Base-by-base conservation (phyloP, 2,113 vertebrate genomes). In the Perca fluviatilis region DNA sequence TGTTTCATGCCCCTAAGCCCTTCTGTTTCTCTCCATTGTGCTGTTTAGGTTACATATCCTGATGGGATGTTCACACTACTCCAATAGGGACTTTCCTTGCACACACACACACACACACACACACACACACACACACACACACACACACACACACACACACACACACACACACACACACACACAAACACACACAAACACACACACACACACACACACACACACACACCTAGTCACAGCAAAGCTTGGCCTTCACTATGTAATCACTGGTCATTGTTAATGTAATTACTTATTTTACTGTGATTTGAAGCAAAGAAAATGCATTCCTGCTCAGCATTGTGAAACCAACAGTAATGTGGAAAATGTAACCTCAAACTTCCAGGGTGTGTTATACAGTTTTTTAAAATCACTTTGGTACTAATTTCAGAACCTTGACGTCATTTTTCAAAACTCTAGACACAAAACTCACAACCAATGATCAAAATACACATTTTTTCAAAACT, bases 21-120 rank as follows among this genome's bases (percentile, higher is more conserved):
- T 89, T 89, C 90, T 94, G 86, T 93, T 89, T 87, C 79, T 69
- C 91, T 77, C 91, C 83, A 93, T 96, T 95, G 93, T 92, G 86
- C 77, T 83, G 72, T 81, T 91, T 92, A 82, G 91, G 92, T 93
- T 89, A 92, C 82, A 91, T 92, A 90, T 90, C 90, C 89, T 86
- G 89, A 92, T 82, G 86, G 89, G 88, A 87, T 81, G 86, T 68
- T 90, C 83, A 33, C 81, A n/a, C 33, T 82, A 84, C 88, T 43
- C 71, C 89, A 91, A 93, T 75, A 75, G 83, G 66, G 84, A 89
- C 79, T 92, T 86, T 90, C 68, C 61, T 75, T 70, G 66, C 77
- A 69, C 79, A 51, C 60, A 40, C 62, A 56, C 71, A 83, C 43
- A 78, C 75, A 50, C 70, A 54, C 74, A 40, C 65, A 56, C 27